Evolutionary conservation across 2,113 vertebrate species (phyloP).

Genomic region (Polyodon spathula): DNA sequence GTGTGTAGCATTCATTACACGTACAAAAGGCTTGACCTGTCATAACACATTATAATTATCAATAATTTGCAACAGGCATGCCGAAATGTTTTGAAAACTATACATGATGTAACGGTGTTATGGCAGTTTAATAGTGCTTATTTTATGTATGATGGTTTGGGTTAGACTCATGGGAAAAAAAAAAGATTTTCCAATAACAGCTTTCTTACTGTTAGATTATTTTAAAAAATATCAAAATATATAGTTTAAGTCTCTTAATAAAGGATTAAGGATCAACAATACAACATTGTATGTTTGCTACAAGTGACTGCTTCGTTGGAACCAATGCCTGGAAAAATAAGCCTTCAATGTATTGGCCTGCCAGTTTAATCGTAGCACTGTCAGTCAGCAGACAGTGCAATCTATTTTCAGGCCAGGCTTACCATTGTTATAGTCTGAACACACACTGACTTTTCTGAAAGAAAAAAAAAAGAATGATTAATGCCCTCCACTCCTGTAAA

Average conservation of each 20-base stretch:
- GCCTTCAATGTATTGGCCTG: background rate
- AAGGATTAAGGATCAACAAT: background rate
- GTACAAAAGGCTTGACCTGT: no score
- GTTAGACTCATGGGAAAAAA: no score
- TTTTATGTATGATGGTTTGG: no score
- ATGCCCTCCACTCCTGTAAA: background rate
- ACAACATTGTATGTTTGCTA: background rate
- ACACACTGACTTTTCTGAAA: background rate
- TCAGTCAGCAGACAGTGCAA: background rate
- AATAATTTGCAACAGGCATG: no score
- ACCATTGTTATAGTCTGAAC: background rate
- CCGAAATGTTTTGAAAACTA: no score
- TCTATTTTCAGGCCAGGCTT: background rate
- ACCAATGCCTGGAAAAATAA: constrained; percentile 1
- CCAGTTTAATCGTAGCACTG: background rate
- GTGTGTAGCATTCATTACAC: no score
- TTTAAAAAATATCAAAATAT: no score
- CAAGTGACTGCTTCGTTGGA: background rate
- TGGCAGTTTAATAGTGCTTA: no score
- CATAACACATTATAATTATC: no score
- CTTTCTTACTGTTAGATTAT: no score
- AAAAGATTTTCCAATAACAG: no score
- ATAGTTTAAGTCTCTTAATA: background rate
- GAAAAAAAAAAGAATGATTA: constrained; percentile 1
- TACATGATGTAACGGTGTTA: no score